Percentiles rank a stretch among this genome's conserved stretches.
Evolutionary conservation across 2,888 invertebrate genomes (phyloP).

Genomic region (Mongoloraphidia duomilia): DNA sequence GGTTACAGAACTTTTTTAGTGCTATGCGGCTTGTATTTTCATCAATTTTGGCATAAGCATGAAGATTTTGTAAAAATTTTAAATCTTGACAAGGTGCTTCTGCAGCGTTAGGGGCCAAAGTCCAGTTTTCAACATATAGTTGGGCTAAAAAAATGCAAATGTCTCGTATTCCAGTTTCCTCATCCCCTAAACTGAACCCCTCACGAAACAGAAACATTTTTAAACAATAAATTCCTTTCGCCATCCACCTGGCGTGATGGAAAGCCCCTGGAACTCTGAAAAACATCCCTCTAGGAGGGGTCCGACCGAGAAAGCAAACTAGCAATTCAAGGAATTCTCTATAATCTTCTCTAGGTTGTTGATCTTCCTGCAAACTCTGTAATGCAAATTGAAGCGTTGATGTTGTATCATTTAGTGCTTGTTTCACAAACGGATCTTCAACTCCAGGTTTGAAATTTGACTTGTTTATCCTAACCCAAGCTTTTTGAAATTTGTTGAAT

Average conservation of each 20-base stretch:
- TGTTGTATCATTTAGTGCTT: not conserved
- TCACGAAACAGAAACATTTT: slow-evolving; percentile 19
- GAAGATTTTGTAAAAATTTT: not conserved
- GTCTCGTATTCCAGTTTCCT: slow-evolving; percentile 11
- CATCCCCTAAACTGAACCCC: slow-evolving; percentile 15
- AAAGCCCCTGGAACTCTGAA: slow-evolving; percentile 12
- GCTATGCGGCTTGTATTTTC: not conserved
- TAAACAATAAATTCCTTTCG: slow-evolving; percentile 17
- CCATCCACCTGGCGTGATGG: slow-evolving; percentile 20
- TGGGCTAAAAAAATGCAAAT: slow-evolving; percentile 15
- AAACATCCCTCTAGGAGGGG: not conserved
- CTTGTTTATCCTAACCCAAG: slow-evolving; percentile 11
- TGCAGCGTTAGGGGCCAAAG: slow-evolving; percentile 10
- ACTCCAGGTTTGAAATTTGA: slow-evolving; percentile 7
- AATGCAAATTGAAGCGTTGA: no score
- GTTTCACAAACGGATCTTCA: not conserved
- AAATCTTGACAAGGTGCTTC: slow-evolving; percentile 5
- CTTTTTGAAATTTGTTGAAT: slow-evolving; percentile 12
- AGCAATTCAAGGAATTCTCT: slow-evolving; percentile 4
- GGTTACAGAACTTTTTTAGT: not conserved
- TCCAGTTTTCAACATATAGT: slow-evolving; percentile 16
- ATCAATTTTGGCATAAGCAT: not conserved
- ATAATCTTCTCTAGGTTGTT: slow-evolving; percentile 7
- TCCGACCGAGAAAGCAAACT: slow-evolving; percentile 1
- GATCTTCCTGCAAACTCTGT: not conserved